These are phyloP conservation scores for Battus philenor DNA, from an alignment of 1,140 invertebrate species.

Conservation along the genomic window DNA sequence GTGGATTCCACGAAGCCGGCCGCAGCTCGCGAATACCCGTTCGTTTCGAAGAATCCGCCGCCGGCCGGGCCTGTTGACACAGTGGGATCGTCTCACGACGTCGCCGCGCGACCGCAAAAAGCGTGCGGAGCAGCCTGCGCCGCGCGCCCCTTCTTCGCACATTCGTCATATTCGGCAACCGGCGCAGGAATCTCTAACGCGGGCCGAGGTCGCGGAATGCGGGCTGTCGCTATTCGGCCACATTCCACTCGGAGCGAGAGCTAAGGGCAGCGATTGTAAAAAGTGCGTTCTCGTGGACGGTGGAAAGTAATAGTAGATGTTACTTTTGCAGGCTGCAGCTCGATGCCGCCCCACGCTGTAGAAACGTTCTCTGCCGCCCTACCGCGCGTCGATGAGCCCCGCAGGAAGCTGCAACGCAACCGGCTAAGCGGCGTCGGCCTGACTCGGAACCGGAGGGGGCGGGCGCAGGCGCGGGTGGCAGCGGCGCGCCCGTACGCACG, in stretches of 20 bases:
- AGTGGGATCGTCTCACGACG: not conserved
- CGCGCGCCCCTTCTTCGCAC: not conserved
- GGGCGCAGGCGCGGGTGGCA: no score
- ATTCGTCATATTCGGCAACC: conserved; percentile 1
- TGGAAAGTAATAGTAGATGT: no score
- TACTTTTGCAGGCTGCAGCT: no score
- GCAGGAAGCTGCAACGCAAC: no score
- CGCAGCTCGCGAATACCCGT: not conserved
- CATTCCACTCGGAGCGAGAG: not conserved
- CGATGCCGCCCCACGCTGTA: no score
- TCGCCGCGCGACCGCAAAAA: not conserved
- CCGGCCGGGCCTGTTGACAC: not conserved
- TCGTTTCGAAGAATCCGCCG: not conserved
- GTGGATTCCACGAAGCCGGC: not conserved
- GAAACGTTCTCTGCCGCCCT: no score
- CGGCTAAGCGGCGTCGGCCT: no score
- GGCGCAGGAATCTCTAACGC: not conserved
- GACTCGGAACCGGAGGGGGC: no score
- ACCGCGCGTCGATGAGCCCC: not conserved
- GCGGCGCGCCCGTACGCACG: conserved; percentile 25
- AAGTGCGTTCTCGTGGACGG: no score
- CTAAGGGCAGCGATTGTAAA: no score
- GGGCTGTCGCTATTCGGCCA: not conserved
- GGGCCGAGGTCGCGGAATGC: not conserved
- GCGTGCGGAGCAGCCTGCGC: not conserved